Evolutionary conservation across 2,113 vertebrate genomes (phyloP), one percentile per base, ranked within the genome.

Genomic region (Ictidomys tridecemlineatus): DNA sequence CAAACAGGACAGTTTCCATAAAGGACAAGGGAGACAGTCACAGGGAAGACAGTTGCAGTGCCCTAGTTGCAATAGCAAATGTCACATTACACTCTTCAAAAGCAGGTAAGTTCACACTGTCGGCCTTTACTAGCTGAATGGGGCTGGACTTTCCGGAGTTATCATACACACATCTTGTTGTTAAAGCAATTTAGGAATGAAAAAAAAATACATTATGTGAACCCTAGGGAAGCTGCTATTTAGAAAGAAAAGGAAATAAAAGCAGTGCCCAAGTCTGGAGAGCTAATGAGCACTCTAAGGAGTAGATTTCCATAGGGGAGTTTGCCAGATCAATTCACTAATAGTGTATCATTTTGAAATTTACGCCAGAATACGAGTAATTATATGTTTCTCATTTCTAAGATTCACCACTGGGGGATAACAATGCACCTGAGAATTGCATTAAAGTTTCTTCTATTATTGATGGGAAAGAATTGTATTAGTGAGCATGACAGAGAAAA

Each of bases 341-440:
- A 96, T 32, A 93, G 83, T 93, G 56, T 77, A 80, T 89, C 48
- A 80, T 90, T 93, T 85, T 93, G 80, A 96, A 93, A 92, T 92
- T 93, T 96, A 69, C 20, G 76, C n/a, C 42, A 93, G 72, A 77
- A 95, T 24, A 79, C 0, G 3, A 92, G 63, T 89, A 82, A 95
- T 87, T 84, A 70, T 87, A 63, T 83, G 53, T 93, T 86, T 85
- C 51, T 87, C 61, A 61, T 91, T 67, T 89, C 13, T 61, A 82
- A 48, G 39, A 73, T 3, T 4, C 63, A n/a, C 12, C 78, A 86
- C 8, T 80, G 32, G 12, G 79, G 37, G 8, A 91, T 83, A 91
- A 70, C n/a, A 89, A 37, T 78, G 30, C 78, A 74, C 69, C 30
- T 88, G 83, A 94, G 83, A 97, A 91, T 73, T 94, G 58, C 16